A percentile compares a stretch with the other conserved stretches of the same genome.
These are phyloP conservation scores for Umimayanthus kanabou DNA, from an alignment of 92 coral and sea anemone species.

Conservation along the genomic window DNA sequence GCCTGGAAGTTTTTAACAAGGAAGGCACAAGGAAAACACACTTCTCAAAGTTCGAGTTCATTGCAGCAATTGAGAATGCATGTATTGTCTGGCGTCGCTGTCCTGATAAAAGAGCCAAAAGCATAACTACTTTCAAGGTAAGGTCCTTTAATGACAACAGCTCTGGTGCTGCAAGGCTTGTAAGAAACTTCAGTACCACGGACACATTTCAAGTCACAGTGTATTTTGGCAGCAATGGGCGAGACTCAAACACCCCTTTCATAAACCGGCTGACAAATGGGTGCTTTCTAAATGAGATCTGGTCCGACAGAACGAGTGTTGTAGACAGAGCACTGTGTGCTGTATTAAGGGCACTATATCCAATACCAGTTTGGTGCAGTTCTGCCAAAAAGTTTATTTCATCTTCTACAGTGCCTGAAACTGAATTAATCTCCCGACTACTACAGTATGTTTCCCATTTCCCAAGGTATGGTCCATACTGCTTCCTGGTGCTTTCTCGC, in stretches of 20 bases:
- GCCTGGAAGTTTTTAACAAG: no score
- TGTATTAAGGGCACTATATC: conserved; percentile 53
- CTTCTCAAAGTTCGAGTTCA: no score
- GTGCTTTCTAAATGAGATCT: conserved; percentile 35
- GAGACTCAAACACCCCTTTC: conserved; percentile 40
- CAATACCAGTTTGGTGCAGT: conserved; percentile 42
- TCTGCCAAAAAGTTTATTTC: conserved; percentile 46
- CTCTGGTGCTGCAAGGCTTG: no score
- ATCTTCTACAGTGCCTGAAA: conserved; percentile 28
- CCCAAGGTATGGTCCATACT: conserved; percentile 33
- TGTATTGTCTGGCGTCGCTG: no score
- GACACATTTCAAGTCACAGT: no score
- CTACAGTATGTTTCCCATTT: conserved; percentile 51
- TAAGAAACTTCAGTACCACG: no score
- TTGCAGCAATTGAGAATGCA: no score
- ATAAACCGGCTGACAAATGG: conserved; percentile 42
- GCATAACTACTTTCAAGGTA: no score
- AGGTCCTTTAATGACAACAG: no score
- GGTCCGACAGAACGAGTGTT: conserved; percentile 11
- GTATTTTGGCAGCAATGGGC: conserved; percentile 43
- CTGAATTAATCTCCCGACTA: conserved; percentile 49
- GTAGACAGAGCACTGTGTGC: conserved; percentile 49
- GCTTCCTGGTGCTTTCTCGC: conserved; percentile 50
- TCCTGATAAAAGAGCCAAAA: no score
- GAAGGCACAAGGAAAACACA: no score